Base-by-base conservation (phyloP, 2,888 invertebrate genomes). In the Priocnemis perturbator region DNA sequence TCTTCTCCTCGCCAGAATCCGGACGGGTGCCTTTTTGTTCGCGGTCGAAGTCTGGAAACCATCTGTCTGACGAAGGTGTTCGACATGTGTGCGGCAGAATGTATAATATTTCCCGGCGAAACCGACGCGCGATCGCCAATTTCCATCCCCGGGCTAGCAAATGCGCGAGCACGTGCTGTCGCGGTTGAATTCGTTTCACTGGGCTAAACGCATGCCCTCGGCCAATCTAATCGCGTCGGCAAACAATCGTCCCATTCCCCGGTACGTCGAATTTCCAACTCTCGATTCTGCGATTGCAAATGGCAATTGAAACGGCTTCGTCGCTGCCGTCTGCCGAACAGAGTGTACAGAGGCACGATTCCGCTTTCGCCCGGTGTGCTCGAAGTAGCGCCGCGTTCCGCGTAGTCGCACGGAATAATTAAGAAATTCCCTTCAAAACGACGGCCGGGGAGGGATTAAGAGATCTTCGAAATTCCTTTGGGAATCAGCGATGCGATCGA, bases 1-100 rank as follows among this genome's bases (percentile, higher is more conserved):
- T 19, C 20, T n/a, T 9, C 21, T 30, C n/a, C 48, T 53, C 17
- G 19, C 50, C 4, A 50, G 19, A 7, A 23, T 37, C 47, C 56
- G 52, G 60, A 58, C 50, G 67, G 60, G 64, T 66, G 64, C 70
- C 47, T 70, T 70, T 66, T 67, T 72, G 62, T 75, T 64, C 20
- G 37, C 55, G 59, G 62, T 23, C 58, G 70, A 75, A 77, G 71
- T 77, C 81, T 78, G 77, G 64, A 63, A 60, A 62, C 71, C 81
- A 81, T 81, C 77, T 81, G 81, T 69, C 73, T 56, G 56, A 57
- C 23, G 58, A 67, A 64, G 74, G 74, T 73, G 79, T 37, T 57
- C 67, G 59, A 71, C 81, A 79, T 60, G 75, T 76, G 79, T 58
- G 23, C 17, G 21, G 14, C 19, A 15, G 9, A 30, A 44, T 20